These are phyloP conservation scores for Psettodes erumei DNA, from an alignment of 2,113 vertebrate genomes.

Conservation along the genomic window DNA sequence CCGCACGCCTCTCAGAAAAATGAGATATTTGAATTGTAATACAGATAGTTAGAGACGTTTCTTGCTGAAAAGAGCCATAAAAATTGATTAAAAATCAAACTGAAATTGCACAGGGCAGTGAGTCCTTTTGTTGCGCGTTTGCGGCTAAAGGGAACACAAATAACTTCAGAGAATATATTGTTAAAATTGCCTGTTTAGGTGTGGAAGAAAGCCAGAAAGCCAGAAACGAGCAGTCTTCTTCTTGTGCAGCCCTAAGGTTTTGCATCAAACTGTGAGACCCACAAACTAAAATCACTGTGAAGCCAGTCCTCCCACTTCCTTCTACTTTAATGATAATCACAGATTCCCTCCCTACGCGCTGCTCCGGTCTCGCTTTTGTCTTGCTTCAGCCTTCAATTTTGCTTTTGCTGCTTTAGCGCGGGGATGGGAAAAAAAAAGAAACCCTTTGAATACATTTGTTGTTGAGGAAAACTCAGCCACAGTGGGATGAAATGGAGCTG, in stretches of 20 bases:
- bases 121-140: slow-evolving; percentile 32
- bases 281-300: slow-evolving; percentile 25
- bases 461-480: slow-evolving; percentile 5
- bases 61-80: slow-evolving; percentile 45
- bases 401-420: slow-evolving; percentile 20
- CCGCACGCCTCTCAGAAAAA: slow-evolving; percentile 45
- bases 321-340: slow-evolving; percentile 50
- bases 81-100: slow-evolving; percentile 51
- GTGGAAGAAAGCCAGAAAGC: slow-evolving; percentile 14
- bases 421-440: slow-evolving; percentile 27
- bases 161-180: slow-evolving; percentile 31
- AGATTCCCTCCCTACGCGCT: slow-evolving; percentile 29
- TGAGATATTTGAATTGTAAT: slow-evolving; percentile 42
- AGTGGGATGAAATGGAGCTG: slow-evolving; percentile 1
- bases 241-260: slow-evolving; percentile 17
- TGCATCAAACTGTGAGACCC: slow-evolving; percentile 18
- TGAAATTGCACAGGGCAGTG: slow-evolving; percentile 24
- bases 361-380: slow-evolving; percentile 19
- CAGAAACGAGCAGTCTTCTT: slow-evolving; percentile 2
- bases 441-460: slow-evolving; percentile 26
- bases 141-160: slow-evolving; percentile 25
- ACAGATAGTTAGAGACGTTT: slow-evolving; percentile 33
- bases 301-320: slow-evolving; percentile 42
- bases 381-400: slow-evolving; percentile 39
- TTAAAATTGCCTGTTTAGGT: slow-evolving; percentile 31